A percentile compares a stretch with the other conserved stretches of the same genome.
Conservation (phyloP, 2,888 invertebrate species). For the Hirtodrosophila cameraria region DNA sequence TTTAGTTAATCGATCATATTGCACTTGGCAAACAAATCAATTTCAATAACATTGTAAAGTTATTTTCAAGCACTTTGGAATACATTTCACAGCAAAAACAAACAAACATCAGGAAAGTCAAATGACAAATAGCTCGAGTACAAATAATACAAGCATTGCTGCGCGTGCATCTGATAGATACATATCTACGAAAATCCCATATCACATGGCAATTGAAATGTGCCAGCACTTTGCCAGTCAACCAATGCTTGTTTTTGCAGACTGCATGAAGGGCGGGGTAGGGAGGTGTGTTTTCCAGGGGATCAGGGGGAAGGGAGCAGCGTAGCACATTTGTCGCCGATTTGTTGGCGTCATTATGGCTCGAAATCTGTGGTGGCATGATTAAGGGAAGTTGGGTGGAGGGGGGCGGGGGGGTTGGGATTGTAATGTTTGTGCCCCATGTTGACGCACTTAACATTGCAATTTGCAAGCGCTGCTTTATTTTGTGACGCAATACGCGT, state of each 20-base stretch:
- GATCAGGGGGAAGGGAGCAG: neutral
- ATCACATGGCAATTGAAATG: conserved; percentile 67
- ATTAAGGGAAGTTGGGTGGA: neutral
- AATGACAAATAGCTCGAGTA: conserved; percentile 47
- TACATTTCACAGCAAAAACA: conserved; percentile 50
- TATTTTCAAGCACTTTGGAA: conserved; percentile 40
- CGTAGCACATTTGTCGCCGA: conserved; percentile 63
- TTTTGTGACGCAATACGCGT: conserved; percentile 38
- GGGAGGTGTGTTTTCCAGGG: neutral
- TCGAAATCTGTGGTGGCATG: conserved; percentile 9
- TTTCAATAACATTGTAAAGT: conserved; percentile 51
- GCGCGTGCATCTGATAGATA: conserved; percentile 43
- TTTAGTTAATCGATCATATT: conserved; percentile 48
- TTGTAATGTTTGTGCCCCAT: conserved; percentile 29
- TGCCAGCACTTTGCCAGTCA: conserved; percentile 57
- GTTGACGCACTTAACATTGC: conserved; percentile 68
- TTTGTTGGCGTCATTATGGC: conserved; percentile 76
- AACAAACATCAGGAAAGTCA: conserved; percentile 53
- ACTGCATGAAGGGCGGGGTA: neutral
- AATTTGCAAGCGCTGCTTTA: conserved; percentile 63
- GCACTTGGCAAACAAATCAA: conserved; percentile 25
- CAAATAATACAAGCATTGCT: conserved; percentile 44
- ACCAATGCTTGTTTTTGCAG: conserved; percentile 71
- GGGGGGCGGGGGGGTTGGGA: neutral
- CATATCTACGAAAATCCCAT: conserved; percentile 46